These are phyloP conservation scores for Lithosia quadra DNA, from an alignment of 2,888 invertebrate species.

Conservation along the genomic window DNA sequence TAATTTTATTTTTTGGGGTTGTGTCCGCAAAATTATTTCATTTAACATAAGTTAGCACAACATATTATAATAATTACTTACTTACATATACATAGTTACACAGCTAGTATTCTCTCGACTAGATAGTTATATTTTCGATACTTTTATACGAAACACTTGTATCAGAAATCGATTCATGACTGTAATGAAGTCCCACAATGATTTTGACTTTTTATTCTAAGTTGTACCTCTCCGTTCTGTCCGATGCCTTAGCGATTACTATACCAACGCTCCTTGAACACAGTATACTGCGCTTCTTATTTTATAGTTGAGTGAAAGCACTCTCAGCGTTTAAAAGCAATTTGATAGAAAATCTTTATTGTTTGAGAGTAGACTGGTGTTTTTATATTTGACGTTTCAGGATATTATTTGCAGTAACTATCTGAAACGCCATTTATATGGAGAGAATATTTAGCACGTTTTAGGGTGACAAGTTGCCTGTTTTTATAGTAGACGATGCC, in stretches of 20 bases:
- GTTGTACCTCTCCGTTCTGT: neutral
- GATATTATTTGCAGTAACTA: conserved; percentile 12
- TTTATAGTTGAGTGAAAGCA: neutral
- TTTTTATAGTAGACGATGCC: too few relatives aligned
- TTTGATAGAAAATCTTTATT: conserved; percentile 15
- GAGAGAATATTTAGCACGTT: too few relatives aligned
- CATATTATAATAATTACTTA: too few relatives aligned
- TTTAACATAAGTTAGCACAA: too few relatives aligned
- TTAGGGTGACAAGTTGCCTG: too few relatives aligned
- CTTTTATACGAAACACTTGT: too few relatives aligned
- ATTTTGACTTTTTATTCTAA: neutral
- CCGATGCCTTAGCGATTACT: neutral
- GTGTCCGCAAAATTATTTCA: too few relatives aligned
- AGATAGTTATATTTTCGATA: too few relatives aligned
- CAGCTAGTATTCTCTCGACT: too few relatives aligned
- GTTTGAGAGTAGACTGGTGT: conserved; percentile 8
- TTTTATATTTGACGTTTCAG: neutral
- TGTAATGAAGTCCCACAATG: neutral
- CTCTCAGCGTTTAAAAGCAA: conserved; percentile 12
- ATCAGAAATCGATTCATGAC: neutral
- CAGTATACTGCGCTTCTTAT: neutral
- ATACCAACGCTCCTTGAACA: neutral
- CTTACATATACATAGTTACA: too few relatives aligned
- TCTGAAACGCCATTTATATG: too few relatives aligned
- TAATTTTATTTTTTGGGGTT: too few relatives aligned